phyloP scores from a whole-genome alignment of 2,888 invertebrate genomes.

The Rhagonycha fulva region DNA sequence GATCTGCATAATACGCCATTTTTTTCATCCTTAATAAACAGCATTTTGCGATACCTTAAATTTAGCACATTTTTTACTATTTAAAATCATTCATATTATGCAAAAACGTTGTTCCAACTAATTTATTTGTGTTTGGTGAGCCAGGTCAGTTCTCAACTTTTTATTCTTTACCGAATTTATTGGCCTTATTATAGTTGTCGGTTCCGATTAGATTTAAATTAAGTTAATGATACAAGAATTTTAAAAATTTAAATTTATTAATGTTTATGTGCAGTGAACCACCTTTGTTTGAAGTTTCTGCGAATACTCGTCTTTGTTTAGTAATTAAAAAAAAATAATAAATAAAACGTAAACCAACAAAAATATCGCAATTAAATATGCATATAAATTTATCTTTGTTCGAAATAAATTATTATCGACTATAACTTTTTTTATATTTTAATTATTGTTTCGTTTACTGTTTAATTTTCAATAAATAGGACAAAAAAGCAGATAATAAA shows the following conservation, averaged over 20 bases:
- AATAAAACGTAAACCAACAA: neutral
- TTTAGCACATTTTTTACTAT: neutral
- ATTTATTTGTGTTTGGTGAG: slow-evolving; percentile 6
- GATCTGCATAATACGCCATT: neutral
- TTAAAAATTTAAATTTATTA: slow-evolving; percentile 12
- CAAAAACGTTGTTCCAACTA: neutral
- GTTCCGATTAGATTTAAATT: slow-evolving; percentile 5
- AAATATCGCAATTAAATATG: neutral
- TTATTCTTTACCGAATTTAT: neutral
- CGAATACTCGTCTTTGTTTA: neutral
- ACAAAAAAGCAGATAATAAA: neutral
- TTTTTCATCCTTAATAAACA: neutral
- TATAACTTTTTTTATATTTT: neutral
- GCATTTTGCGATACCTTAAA: neutral
- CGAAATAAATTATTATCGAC: neutral
- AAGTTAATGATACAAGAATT: slow-evolving; percentile 3
- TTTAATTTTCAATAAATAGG: neutral
- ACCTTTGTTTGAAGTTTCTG: neutral
- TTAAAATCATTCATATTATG: neutral
- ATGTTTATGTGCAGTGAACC: neutral
- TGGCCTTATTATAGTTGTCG: slow-evolving; percentile 4
- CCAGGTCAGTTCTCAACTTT: slow-evolving; percentile 23
- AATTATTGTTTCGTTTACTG: neutral
- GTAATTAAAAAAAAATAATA: neutral
- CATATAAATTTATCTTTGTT: neutral